Conservation (phyloP, 2,113 vertebrate genomes). For the Alligator sinensis region DNA sequence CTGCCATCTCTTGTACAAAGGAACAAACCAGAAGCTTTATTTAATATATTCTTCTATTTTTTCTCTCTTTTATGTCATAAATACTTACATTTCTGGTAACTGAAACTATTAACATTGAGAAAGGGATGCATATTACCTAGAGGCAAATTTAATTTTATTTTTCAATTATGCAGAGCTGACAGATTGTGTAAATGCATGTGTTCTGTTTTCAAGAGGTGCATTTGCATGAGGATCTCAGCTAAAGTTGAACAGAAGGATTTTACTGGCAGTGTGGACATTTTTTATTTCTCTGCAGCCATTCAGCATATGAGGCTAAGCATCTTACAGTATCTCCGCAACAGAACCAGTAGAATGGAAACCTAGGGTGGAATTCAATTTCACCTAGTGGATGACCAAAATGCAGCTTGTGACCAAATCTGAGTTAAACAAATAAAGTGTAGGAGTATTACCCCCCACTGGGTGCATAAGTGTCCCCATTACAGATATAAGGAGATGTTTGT, state of each 20-base stretch:
- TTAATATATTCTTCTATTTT: neutral
- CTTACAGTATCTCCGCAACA: neutral
- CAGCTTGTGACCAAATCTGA: too few relatives aligned
- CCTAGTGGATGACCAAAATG: too few relatives aligned
- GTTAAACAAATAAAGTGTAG: too few relatives aligned
- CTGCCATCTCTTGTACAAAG: neutral
- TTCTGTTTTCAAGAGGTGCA: neutral
- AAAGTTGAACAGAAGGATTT: neutral
- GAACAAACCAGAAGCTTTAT: neutral
- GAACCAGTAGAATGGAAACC: neutral
- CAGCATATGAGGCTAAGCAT: neutral
- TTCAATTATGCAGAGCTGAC: neutral
- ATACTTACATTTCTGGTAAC: conserved; percentile 9
- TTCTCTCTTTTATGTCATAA: neutral
- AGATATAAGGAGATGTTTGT: too few relatives aligned
- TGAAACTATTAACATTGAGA: conserved; percentile 24
- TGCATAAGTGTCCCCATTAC: too few relatives aligned
- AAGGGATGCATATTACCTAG: conserved; percentile 1
- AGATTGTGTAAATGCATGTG: neutral
- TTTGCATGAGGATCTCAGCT: neutral
- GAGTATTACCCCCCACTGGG: too few relatives aligned
- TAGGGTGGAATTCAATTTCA: too few relatives aligned
- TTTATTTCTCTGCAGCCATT: neutral
- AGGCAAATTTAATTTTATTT: conserved; percentile 23
- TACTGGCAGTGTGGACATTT: neutral